A percentile compares a stretch with the other conserved stretches of the same genome.
Conservation (phyloP, 2,888 invertebrate genomes). For the Amphipyra berbera region DNA sequence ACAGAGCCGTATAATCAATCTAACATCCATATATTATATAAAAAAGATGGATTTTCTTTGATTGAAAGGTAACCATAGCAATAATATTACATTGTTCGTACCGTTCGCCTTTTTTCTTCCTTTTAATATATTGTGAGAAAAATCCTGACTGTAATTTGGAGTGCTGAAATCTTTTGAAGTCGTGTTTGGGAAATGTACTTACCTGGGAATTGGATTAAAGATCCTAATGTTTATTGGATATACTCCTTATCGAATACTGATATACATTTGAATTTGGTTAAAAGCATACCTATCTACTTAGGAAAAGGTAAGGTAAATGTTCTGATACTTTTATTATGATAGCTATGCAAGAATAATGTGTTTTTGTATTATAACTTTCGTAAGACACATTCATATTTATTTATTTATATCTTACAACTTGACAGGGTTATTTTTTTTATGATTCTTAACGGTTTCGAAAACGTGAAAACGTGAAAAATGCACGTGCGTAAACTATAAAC, state of each 20-base stretch:
- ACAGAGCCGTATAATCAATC: slow-evolving; percentile 11
- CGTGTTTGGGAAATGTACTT: slow-evolving; percentile 6
- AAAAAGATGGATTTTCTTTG: slow-evolving; percentile 1
- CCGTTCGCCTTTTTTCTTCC: neutral
- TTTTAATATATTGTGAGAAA: slow-evolving; percentile 13
- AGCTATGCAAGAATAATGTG: too few relatives aligned
- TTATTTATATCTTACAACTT: too few relatives aligned
- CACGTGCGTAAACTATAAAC: too few relatives aligned
- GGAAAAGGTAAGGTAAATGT: too few relatives aligned
- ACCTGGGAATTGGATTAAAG: slow-evolving; percentile 30
- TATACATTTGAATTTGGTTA: neutral
- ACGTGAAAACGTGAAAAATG: too few relatives aligned
- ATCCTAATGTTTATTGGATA: slow-evolving; percentile 15
- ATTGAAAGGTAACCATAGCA: slow-evolving; percentile 5
- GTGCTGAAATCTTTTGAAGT: slow-evolving; percentile 18
- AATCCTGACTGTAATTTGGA: slow-evolving; percentile 4
- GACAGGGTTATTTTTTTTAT: too few relatives aligned
- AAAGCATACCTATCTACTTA: too few relatives aligned
- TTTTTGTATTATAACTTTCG: too few relatives aligned
- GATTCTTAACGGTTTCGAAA: too few relatives aligned
- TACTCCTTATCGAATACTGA: neutral
- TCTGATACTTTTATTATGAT: too few relatives aligned
- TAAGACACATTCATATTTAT: too few relatives aligned
- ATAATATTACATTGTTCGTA: neutral
- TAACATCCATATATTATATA: neutral